Conservation (phyloP, 2,113 vertebrate species). For the Hemichromis elongatus region DNA sequence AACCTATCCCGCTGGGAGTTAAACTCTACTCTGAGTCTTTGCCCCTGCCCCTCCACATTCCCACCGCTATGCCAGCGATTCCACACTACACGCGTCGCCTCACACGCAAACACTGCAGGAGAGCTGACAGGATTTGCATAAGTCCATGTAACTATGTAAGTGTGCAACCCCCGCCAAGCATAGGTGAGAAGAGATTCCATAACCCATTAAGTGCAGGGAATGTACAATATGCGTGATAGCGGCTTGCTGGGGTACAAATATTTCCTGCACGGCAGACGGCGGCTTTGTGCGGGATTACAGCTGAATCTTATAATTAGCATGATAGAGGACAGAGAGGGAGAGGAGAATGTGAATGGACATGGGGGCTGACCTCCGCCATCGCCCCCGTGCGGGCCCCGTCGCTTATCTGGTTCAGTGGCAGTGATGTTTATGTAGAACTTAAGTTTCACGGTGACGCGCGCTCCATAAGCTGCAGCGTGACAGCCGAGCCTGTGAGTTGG, state of each 20-base stretch:
- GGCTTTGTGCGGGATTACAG: constrained; percentile 68
- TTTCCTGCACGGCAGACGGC: constrained; percentile 38
- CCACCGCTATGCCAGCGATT: constrained; percentile 19
- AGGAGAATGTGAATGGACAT: constrained; percentile 56
- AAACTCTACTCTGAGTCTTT: constrained; percentile 44
- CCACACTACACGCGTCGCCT: constrained; percentile 25
- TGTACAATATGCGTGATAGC: constrained; percentile 16
- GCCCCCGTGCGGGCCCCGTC: constrained; percentile 45
- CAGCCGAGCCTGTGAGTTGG: constrained; percentile 64
- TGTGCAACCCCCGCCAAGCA: constrained; percentile 37
- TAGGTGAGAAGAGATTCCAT: constrained; percentile 30
- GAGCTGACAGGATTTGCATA: constrained; percentile 56
- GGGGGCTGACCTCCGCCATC: constrained; percentile 64
- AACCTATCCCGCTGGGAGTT: constrained; percentile 63
- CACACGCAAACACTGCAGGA: constrained; percentile 46
- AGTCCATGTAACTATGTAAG: constrained; percentile 45
- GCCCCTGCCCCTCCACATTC: neutral
- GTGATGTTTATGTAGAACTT: constrained; percentile 70
- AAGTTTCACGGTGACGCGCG: constrained; percentile 42
- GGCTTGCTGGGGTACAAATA: constrained; percentile 38
- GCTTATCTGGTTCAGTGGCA: constrained; percentile 58
- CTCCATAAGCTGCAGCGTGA: constrained; percentile 53
- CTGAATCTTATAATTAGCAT: constrained; percentile 73
- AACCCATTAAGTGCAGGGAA: constrained; percentile 33
- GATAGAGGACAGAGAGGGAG: constrained; percentile 44